These are phyloP conservation scores for Rhynchopsitta pachyrhyncha DNA, from an alignment of 2,113 vertebrate genomes.

Conservation along the genomic window DNA sequence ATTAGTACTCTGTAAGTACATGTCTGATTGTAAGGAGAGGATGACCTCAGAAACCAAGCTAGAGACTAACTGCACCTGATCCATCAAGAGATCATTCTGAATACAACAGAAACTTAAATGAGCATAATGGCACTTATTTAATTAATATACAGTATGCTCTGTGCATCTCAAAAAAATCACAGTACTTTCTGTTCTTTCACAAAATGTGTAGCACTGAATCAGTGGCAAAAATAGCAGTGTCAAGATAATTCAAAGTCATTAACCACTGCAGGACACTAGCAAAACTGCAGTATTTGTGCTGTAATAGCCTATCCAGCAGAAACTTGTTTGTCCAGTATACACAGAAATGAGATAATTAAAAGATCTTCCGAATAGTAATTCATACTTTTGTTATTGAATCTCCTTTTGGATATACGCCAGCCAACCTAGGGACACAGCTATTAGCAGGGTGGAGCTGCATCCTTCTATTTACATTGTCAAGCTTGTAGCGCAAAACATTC, in stretches of 20 bases:
- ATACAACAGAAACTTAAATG: not conserved
- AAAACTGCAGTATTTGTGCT: not conserved
- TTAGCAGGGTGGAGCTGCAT: slow-evolving; percentile 62
- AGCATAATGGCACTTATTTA: not conserved
- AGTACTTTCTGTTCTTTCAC: not conserved
- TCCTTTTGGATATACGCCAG: slow-evolving; percentile 6
- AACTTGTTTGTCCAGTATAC: not conserved
- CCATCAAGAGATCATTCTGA: not conserved
- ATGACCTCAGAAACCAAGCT: slow-evolving; percentile 11
- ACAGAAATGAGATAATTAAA: not conserved
- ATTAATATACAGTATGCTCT: not conserved
- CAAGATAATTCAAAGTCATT: not conserved
- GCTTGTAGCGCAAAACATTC: not conserved
- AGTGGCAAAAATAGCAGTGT: not conserved
- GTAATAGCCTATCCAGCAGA: not conserved
- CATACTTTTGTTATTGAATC: slow-evolving; percentile 2
- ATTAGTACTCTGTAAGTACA: not conserved
- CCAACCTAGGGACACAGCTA: not conserved
- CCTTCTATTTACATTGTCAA: slow-evolving; percentile 42
- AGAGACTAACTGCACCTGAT: not conserved
- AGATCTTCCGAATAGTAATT: not conserved
- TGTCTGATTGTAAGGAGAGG: not conserved
- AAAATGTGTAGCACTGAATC: not conserved
- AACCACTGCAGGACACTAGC: not conserved
- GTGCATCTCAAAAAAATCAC: not conserved